These are phyloP conservation scores for Stomatorhinus walkeri DNA, from an alignment of 2,797 vertebrate species.

Conservation along the genomic window DNA sequence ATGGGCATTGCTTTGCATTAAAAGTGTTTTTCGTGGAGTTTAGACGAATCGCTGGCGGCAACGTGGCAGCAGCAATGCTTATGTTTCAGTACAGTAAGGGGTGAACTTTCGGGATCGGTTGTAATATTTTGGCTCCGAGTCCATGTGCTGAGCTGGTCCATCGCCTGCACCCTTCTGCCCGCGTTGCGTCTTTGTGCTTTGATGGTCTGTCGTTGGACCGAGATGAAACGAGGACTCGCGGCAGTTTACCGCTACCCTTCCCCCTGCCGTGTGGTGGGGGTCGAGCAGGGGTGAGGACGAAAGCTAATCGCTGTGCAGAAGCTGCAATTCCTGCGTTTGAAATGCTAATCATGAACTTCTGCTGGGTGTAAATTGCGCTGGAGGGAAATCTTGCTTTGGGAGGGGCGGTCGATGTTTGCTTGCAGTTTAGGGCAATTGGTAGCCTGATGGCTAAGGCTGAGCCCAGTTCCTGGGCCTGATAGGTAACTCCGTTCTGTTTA, in stretches of 20 bases:
- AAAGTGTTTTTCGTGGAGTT: neutral
- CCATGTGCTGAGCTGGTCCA: neutral
- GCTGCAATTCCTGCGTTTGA: neutral
- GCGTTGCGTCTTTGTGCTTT: neutral
- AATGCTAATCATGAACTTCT: conserved; percentile 11
- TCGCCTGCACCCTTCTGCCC: neutral
- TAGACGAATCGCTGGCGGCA: neutral
- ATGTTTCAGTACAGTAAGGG: neutral
- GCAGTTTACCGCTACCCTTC: neutral
- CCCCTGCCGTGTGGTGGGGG: neutral
- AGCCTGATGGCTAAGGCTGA: neutral
- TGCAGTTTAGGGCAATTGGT: neutral
- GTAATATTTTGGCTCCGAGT: neutral
- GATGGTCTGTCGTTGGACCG: neutral
- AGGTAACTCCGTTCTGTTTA: neutral
- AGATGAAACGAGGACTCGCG: neutral
- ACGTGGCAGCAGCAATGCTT: neutral
- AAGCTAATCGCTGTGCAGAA: neutral
- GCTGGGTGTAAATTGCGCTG: neutral
- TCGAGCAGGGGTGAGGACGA: conserved; percentile 1
- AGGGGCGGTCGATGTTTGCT: neutral
- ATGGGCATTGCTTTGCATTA: neutral
- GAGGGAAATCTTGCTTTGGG: neutral
- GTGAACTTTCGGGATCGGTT: neutral
- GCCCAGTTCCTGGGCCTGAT: neutral